Base-by-base conservation (phyloP, 2,797 vertebrate species). In the Mastacembelus armatus region DNA sequence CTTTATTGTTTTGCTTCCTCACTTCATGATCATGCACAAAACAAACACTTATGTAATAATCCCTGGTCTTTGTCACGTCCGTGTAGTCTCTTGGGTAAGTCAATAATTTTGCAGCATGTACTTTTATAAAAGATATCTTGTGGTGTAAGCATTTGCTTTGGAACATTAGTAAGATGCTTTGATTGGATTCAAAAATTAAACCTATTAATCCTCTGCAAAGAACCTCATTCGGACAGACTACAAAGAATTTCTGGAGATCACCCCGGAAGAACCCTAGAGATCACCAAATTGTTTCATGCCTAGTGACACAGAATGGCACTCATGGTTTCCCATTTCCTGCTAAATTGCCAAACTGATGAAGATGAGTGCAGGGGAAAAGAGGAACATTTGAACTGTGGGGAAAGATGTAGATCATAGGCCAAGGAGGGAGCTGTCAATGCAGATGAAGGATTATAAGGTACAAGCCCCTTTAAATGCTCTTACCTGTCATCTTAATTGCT, bases 401-500 rank as follows among this genome's bases (percentile, higher is more conserved):
- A 39, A 32, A 40, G 38, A 56, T 66, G 32, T 36, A 48, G 50
- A 61, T 51, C 21, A 58, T 29, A 71, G 72, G 57, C 56, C 62
- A 71, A 67, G 47, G 70, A 73, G 67, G 76, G 61, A 73, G 72
- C 80, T 91, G 88, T 88, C 89, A 87, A 24, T 18, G 57, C 58
- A 61, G 78, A 83, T 24, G 52, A 76, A 78, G 65, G 86, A 86
- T 84, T 87, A 88, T 74, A 81, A 74, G 52, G 81, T 87, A 89
- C 68, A 61, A 61, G 74, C 68, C 75, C 80, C 69, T 85, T 88
- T 89, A 78, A 89, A 88, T 85, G 85, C 77, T 78, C 80, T 84
- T 80, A 90, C 86, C 91, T 91, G 88, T 93, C 92, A 92, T 81
- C 83, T 86, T 93, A 93, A 93, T 92, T 92, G 92, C 91, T 90